Percentiles rank a stretch among this genome's conserved stretches.
These are phyloP conservation scores for Penaeus monodon DNA, from an alignment of 2,888 invertebrate species.

Conservation along the genomic window DNA sequence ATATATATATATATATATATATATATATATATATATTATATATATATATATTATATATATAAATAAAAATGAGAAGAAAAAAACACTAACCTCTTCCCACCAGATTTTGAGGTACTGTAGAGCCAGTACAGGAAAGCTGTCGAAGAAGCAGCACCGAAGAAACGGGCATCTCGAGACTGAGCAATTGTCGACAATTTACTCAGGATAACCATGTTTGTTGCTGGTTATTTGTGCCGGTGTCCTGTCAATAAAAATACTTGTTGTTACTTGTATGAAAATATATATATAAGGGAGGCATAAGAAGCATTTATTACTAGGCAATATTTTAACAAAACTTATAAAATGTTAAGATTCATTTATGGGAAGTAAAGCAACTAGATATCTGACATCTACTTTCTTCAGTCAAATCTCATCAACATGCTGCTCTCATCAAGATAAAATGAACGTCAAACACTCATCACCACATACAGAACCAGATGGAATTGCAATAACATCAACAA, in stretches of 20 bases:
- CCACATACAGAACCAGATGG: too few species aligned
- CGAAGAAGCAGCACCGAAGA: constrained; percentile 43
- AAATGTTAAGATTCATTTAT: too few species aligned
- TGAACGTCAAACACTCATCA: too few species aligned
- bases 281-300: neutral
- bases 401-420: too few species aligned
- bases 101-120: constrained; percentile 30
- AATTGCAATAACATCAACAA: too few species aligned
- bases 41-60: neutral
- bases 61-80: neutral
- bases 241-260: neutral
- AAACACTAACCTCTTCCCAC: constrained; percentile 21
- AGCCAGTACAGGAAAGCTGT: constrained; percentile 51
- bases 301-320: too few species aligned
- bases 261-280: neutral
- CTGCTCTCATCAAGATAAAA: too few species aligned
- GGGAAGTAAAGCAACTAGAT: too few species aligned
- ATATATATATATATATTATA: too few species aligned
- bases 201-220: constrained; percentile 29
- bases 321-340: too few species aligned
- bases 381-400: too few species aligned
- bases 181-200: constrained; percentile 40
- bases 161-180: constrained; percentile 49
- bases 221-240: neutral
- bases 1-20: too few species aligned